Evolutionary conservation across 2,113 vertebrate genomes (phyloP), one percentile per base, ranked within the genome.

Genomic region (Elgaria multicarinata): DNA sequence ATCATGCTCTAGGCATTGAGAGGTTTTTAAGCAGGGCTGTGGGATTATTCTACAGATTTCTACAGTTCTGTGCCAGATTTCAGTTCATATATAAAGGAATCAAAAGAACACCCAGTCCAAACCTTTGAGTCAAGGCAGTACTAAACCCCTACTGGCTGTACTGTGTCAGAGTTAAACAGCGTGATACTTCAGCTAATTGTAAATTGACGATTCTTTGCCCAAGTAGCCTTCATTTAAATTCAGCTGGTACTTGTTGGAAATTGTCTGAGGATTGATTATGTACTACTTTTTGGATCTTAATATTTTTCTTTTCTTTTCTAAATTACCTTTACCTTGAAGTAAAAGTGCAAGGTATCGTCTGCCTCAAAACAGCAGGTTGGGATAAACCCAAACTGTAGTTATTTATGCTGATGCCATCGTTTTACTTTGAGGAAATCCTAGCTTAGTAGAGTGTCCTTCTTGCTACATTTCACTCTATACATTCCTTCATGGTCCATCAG

Each of bases 31-130:
- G 79, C 6, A 87, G 18, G 31, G 46, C 42, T 87, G 39, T 46
- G 42, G 20, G 66, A 39, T 80, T 71, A 39, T 69, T n/a, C n/a
- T n/a, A n/a, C n/a, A n/a, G n/a, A n/a, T n/a, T n/a, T n/a, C n/a
- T n/a, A n/a, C n/a, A 82, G 62, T 81, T n/a, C 67, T 46, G 42
- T 83, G 20, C 50, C 67, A 72, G 78, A 62, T 82, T 87, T 79
- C 66, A 67, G 44, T 67, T 87, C 33, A 26, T 67, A 79, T 79
- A 78, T 67, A 46, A 50, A 50, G 42, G 13, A 36, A 79, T 53
- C 64, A 42, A 83, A 83, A 67, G 39, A 44, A 67, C 44, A 84
- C 39, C 44, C 39, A 46, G 42, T 26, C 36, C 24, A 66, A 16
- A 44, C 10, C 3, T 53, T 79, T 44, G 24, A 67, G 7, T 5